phyloP scores from a whole-genome alignment of 2,888 invertebrate species.

The Onchidella celtica region DNA sequence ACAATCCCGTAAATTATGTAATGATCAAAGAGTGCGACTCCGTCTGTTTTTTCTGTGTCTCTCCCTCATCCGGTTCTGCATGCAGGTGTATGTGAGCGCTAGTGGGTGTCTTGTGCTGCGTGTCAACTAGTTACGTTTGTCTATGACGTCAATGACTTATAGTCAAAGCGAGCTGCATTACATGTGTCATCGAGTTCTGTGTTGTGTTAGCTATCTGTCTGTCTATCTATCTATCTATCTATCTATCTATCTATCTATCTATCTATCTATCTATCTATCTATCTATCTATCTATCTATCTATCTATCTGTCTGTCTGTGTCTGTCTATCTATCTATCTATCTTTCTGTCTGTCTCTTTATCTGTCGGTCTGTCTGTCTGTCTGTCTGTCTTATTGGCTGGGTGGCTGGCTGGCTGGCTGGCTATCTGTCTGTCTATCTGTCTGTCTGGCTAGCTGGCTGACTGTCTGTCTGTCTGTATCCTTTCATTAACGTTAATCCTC shows the following conservation, averaged over 20 bases:
- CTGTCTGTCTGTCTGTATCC: neutral
- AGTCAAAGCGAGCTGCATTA: no score
- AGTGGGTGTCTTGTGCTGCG: no score
- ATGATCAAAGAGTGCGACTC: no score
- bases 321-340: neutral
- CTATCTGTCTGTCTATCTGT: neutral
- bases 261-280: neutral
- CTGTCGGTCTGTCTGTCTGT: neutral
- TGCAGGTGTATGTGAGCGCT: no score
- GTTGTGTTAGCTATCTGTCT: neutral
- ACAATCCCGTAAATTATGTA: no score
- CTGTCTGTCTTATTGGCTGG: neutral
- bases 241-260: neutral
- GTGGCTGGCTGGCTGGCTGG: neutral
- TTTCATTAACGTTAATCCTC: no score
- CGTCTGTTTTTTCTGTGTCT: no score
- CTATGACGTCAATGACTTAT: no score
- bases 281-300: neutral
- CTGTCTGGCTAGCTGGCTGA: neutral
- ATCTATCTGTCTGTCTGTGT: neutral
- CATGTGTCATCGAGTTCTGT: no score
- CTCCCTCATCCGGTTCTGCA: no score
- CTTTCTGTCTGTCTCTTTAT: neutral
- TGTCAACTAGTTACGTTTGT: no score
- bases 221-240: neutral